These are phyloP conservation scores for Cryptotermes secundus DNA, from an alignment of 1,140 invertebrate genomes.

Conservation along the genomic window DNA sequence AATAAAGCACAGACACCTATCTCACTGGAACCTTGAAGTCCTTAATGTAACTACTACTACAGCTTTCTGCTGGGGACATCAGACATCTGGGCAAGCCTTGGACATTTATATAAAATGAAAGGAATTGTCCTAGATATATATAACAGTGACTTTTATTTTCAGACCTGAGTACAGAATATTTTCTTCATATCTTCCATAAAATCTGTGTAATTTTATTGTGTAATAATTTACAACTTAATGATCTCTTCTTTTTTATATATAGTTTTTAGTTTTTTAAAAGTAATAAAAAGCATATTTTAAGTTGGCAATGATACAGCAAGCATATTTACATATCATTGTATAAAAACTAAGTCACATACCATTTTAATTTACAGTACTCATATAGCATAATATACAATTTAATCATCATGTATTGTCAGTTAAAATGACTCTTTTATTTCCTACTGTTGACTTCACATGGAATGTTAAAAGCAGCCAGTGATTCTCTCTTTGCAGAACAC, in stretches of 20 bases:
- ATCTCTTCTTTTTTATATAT: not conserved
- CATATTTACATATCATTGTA: constrained; percentile 28
- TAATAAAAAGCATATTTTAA: constrained; percentile 12
- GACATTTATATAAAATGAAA: no score
- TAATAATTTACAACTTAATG: constrained; percentile 20
- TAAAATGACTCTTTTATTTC: constrained; percentile 17
- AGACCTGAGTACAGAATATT: constrained; percentile 26
- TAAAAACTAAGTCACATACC: constrained; percentile 26
- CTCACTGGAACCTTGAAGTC: no score
- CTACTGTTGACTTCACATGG: not conserved
- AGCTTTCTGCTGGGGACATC: no score
- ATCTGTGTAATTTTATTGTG: constrained; percentile 19
- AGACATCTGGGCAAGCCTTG: no score
- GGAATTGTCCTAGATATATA: no score
- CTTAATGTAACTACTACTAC: no score
- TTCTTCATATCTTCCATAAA: constrained; percentile 23
- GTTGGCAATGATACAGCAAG: constrained; percentile 20
- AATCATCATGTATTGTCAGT: constrained; percentile 13
- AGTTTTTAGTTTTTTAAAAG: not conserved
- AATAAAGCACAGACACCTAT: no score
- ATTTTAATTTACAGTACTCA: constrained; percentile 14
- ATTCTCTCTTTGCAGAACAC: not conserved
- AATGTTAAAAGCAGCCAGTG: not conserved
- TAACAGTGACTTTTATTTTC: constrained; percentile 22
- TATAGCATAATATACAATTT: constrained; percentile 1